Base-by-base conservation (phyloP, 1,140 invertebrate species). In the Aricia agestis region DNA sequence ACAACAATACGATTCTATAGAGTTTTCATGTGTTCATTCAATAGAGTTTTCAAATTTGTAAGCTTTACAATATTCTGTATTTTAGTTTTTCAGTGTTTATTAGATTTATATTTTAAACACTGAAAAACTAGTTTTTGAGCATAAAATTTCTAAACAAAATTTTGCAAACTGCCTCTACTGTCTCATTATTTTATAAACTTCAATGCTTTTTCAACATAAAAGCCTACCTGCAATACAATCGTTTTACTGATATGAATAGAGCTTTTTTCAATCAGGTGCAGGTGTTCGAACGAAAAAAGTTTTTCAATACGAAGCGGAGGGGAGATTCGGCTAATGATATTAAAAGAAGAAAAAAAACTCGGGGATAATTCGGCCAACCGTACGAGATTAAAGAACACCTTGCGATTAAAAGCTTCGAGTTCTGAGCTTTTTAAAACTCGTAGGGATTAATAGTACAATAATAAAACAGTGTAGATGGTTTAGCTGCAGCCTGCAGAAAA, bases 211-310 rank as follows among this genome's bases (percentile, higher is more conserved):
- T 52, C 45, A 13, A 52, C 13, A 52, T 52, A 52, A 52, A 36
- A 52, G 45, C 13, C 45, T 52, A 52, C 58, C n/a, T 59, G 18
- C 58, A 59, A 18, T 19, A 25, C 18, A 63, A 25, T 52, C 59
- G 6, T 63, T 59, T 18, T 63, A 25, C 59, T 19, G 59, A 25
- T 63, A 63, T 63, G 19, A 63, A 63, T 63, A 63, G 19, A 11
- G 17, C 45, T 63, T 63, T 63, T 63, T 63, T 19, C 15, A 63
- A 19, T 59, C 58, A 19, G 18, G 59, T 19, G 58, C 72, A 71
- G 73, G 67, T 74, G 73, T 69, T 71, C 32, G 31, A 58, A 42
- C 67, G 70, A 74, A 70, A 71, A 71, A 65, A 45, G 63, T 68
- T 41, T 66, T 58, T 66, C 68, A 58, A 73, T 67, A 73, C 59